Evolutionary conservation across 2,888 invertebrate species (phyloP).

Genomic region (Osmoderma eremita): DNA sequence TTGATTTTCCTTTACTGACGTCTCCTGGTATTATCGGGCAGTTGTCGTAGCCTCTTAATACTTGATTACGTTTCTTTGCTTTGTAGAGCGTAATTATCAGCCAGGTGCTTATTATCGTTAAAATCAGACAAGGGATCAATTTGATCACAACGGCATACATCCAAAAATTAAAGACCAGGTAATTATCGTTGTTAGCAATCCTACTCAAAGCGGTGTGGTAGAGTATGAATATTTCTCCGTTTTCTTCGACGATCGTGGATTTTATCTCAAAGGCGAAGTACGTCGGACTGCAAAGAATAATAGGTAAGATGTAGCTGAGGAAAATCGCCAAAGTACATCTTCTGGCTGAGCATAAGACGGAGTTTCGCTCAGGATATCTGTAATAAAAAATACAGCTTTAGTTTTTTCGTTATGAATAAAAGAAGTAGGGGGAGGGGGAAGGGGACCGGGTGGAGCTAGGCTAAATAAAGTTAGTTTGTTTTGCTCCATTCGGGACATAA

Average conservation of each 20-base stretch:
- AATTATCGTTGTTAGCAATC: slow-evolving; percentile 59
- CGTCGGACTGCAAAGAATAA: slow-evolving; percentile 85
- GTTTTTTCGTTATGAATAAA: slow-evolving; percentile 4
- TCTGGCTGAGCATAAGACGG: slow-evolving; percentile 78
- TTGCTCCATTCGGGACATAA: too few species aligned
- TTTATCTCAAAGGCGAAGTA: slow-evolving; percentile 76
- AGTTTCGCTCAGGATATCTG: slow-evolving; percentile 83
- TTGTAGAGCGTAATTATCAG: slow-evolving; percentile 77
- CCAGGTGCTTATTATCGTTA: slow-evolving; percentile 79
- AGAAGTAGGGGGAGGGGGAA: not conserved
- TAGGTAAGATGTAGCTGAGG: slow-evolving; percentile 79
- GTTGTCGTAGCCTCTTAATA: slow-evolving; percentile 72
- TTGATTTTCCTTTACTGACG: slow-evolving; percentile 63
- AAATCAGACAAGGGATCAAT: slow-evolving; percentile 79
- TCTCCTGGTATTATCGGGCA: slow-evolving; percentile 61
- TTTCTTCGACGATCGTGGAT: slow-evolving; percentile 66
- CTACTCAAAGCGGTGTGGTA: slow-evolving; percentile 64
- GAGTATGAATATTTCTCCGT: slow-evolving; percentile 69
- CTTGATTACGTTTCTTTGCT: slow-evolving; percentile 79
- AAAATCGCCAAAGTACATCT: slow-evolving; percentile 82
- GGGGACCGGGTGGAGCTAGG: too few species aligned
- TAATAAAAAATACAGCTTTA: slow-evolving; percentile 49
- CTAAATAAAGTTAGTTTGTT: too few species aligned
- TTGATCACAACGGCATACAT: slow-evolving; percentile 84
- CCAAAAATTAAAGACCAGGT: slow-evolving; percentile 77